Base-by-base conservation (phyloP, 2,113 vertebrate genomes). In the Rhinoderma darwinii region DNA sequence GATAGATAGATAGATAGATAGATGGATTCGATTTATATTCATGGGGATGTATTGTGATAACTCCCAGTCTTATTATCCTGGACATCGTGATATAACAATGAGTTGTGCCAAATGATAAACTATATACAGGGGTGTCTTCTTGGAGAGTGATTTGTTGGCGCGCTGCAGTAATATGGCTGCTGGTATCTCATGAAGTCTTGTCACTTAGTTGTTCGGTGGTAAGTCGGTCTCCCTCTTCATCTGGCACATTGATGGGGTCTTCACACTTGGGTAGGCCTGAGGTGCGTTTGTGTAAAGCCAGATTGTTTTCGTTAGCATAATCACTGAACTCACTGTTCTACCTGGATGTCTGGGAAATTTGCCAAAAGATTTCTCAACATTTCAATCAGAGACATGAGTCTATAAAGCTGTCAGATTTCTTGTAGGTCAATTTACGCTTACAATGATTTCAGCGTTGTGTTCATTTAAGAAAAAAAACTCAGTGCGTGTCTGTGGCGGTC, bases 381-480 rank as follows among this genome's bases (percentile, higher is more conserved):
- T 95, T 94, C 92, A 92, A 88, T 92, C 91, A 89, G 91, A 93
- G 93, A 91, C 92, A 63, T 90, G 90, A 91, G 92, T 94, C 94
- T 91, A 94, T 96, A 96, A 96, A 97, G 92, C 95, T 97, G 95
- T 96, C 95, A 96, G 90, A 92, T 94, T 94, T 92, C 92, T 94
- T 96, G 95, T 95, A 96, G 93, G 93, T 91, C 92, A 94, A 92
- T 93, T 95, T 96, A 95, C 93, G 94, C 96, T 95, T 95, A 93
- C 92, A 90, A 91, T 90, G 89, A 87, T 92, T 95, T 93, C 93
- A 94, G 91, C 91, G 59, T 92, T 92, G 89, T 92, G 88, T 91
- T 93, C 90, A 91, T 93, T 92, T 91, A 91, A 90, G 89, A 90
- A 89, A 75, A 90, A 91, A 88, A 92, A 93, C 91, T 92, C 90